Evolutionary conservation across 1,140 invertebrate species (phyloP).

Genomic region (Papilio polytes): DNA sequence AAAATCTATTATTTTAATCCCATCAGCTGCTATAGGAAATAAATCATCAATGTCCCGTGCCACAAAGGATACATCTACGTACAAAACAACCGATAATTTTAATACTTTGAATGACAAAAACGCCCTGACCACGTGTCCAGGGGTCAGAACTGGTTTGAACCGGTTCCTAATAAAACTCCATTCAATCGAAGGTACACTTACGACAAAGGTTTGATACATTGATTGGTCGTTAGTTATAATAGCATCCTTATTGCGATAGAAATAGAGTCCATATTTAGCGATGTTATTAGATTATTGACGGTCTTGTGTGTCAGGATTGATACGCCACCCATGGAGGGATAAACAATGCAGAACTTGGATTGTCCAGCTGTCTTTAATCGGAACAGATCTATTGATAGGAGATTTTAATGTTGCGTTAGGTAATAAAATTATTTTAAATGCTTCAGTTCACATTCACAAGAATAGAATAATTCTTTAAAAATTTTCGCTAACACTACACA

Average conservation of each 20-base stretch:
- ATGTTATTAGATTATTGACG: neutral
- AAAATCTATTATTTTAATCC: constrained; percentile 17
- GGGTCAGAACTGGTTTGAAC: constrained; percentile 72
- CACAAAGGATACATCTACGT: constrained; percentile 50
- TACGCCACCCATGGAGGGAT: constrained; percentile 52
- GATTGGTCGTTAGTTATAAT: constrained; percentile 28
- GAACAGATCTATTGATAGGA: constrained; percentile 69
- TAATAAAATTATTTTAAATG: constrained; percentile 24
- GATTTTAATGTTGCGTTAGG: constrained; percentile 54
- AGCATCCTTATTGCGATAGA: neutral
- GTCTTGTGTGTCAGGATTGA: constrained; percentile 42
- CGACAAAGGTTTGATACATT: constrained; percentile 46
- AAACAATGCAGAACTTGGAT: constrained; percentile 51
- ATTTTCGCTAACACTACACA: too few species aligned
- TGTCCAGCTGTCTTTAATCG: constrained; percentile 74
- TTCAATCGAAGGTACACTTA: constrained; percentile 70
- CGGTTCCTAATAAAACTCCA: constrained; percentile 74
- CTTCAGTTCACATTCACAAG: too few species aligned
- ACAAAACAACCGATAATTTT: constrained; percentile 76
- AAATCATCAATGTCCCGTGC: constrained; percentile 56
- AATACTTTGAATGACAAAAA: constrained; percentile 71
- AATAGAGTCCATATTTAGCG: neutral
- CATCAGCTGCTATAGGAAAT: constrained; percentile 57
- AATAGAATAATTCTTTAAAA: too few species aligned
- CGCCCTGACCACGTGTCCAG: constrained; percentile 71